Base-by-base conservation (phyloP, 2,888 invertebrate species). In the Lasius fuliginosus region DNA sequence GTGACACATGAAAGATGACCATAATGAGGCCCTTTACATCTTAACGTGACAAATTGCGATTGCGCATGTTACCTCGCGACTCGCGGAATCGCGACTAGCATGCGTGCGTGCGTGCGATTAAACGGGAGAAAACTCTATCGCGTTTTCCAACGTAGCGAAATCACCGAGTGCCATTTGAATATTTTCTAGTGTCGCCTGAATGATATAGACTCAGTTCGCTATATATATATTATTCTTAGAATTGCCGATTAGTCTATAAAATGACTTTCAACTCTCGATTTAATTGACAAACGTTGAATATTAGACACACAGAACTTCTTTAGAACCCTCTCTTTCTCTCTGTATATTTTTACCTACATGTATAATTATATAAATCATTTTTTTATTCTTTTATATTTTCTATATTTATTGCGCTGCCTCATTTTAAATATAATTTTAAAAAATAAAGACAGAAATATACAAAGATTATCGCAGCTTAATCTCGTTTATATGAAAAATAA, bases 41-140 rank as follows among this genome's bases (percentile, higher is more conserved):
- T 85, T 89, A 84, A 87, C 87, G 85, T 91, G 90, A 90, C 91
- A 90, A 90, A 90, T 90, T 91, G 85, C 90, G 83, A 90, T 87
- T 85, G 87, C 87, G 79, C 90, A 76, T 67, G 88, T 81, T 83
- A 82, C 86, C 36, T 23, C 73, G 69, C 69, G 85, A 76, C 75
- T 67, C 68, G 60, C 82, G 82, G 76, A 75, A 86, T 74, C 86
- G 9, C 81, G 58, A 53, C 49, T 82, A 36, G 64, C 79, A 33
- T 85, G 67, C 73, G 40, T 71, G 18, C 69, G 58, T 69, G 42
- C 69, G 2, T 76, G 81, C 58, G 30, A 53, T 62, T 69, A 42
- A 83, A 64, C 73, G 73, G 30, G 67, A 83, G 68, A 84, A 60
- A 68, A 40, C 62, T 76, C 71, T 82, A 76, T 85, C 82, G 65